Evolutionary conservation across 2,797 vertebrate genomes (phyloP).

Genomic region (Yasuhikotakia modesta): DNA sequence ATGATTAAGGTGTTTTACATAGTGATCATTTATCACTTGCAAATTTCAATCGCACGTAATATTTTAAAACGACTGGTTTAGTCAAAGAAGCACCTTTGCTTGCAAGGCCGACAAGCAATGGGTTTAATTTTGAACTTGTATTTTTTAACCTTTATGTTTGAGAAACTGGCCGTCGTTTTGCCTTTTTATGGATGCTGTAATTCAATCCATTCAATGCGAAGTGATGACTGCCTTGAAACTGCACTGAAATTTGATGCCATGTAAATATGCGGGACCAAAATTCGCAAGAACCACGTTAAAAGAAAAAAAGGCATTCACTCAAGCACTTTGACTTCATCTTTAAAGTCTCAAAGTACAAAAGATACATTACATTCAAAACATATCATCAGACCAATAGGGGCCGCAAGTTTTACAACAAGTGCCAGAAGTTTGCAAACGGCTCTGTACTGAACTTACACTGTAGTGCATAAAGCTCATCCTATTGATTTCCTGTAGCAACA

Average conservation of each 20-base stretch:
- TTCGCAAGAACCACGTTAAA: conserved; percentile 61
- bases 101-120: background rate
- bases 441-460: background rate
- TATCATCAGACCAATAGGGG: conserved; percentile 24
- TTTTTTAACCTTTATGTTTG: background rate
- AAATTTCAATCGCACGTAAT: background rate
- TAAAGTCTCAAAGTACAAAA: background rate
- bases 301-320: background rate
- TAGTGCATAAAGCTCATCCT: background rate
- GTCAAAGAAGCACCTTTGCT: background rate
- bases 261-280: conserved; percentile 60
- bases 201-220: background rate
- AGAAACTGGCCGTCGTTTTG: background rate
- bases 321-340: too few relatives aligned
- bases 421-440: conserved; percentile 13
- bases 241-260: conserved; percentile 66
- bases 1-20: too few relatives aligned
- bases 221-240: background rate
- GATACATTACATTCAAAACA: background rate
- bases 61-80: background rate
- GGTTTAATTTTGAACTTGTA: background rate
- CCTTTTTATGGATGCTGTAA: background rate
- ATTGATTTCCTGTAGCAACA: background rate
- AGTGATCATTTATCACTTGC: background rate
- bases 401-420: conserved; percentile 23